These are phyloP conservation scores for Eriosoma lanigerum DNA, from an alignment of 1,140 invertebrate species.

Conservation along the genomic window DNA sequence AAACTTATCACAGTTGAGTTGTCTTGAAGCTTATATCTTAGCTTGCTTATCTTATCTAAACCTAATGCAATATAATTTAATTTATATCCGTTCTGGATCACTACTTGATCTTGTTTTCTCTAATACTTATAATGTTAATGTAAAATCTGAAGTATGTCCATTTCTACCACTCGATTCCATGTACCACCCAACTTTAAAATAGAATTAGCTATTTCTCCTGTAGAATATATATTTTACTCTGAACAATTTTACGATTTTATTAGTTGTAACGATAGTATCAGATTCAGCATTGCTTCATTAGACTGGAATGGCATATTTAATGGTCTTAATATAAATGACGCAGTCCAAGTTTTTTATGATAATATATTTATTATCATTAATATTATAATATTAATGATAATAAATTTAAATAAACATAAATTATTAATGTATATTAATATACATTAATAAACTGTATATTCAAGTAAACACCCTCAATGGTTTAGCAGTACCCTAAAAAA, in stretches of 20 bases:
- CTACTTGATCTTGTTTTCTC: neutral
- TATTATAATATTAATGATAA: neutral
- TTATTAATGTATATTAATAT: too few relatives aligned
- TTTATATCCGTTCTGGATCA: neutral
- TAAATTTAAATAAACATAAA: too few relatives aligned
- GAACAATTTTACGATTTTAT: neutral
- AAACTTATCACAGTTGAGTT: neutral
- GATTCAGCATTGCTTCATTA: neutral
- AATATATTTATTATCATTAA: neutral
- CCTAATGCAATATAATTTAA: neutral
- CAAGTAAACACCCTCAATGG: too few relatives aligned
- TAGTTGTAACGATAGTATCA: neutral
- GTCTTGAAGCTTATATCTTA: neutral
- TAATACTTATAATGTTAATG: neutral
- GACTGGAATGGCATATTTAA: neutral
- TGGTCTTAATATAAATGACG: neutral
- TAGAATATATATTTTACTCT: neutral
- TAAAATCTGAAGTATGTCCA: neutral
- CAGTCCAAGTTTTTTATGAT: neutral
- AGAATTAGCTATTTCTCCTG: neutral
- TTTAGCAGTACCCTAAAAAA: too few relatives aligned
- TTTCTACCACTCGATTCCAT: neutral
- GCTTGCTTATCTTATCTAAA: neutral
- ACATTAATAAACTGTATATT: too few relatives aligned
- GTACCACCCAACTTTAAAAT: neutral